Evolutionary conservation across 2,888 invertebrate genomes (phyloP), one percentile per base, ranked within the genome.

Genomic region (Drosophila subsilvestris): DNA sequence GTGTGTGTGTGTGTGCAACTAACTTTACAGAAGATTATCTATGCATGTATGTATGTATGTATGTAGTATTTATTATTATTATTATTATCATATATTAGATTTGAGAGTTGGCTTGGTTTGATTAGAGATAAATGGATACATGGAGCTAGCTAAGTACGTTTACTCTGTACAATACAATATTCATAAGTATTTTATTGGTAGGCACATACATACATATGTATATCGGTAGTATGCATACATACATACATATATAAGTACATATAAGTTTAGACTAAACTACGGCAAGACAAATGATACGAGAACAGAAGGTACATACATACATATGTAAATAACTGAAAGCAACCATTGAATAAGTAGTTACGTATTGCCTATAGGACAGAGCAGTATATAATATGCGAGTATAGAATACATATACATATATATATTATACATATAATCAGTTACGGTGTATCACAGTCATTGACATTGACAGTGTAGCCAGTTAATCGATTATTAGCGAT

Each of bases 101-200:
- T 60, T 45, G 22, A 32, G 32, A 32, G 32, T 32, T 32, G 32
- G 32, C 29, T 56, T 50, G 49, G 25, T 53, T 63, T 72, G 63
- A 63, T 65, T 71, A 68, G 53, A 76, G 68, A 55, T 80, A 70
- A 73, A 65, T 61, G 58, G 47, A 51, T 58, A 61, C 66, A 51
- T 65, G 79, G 68, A 74, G 80, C 76, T 84, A 84, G 69, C 74
- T 81, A 84, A 55, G 67, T 37, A 37, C 27, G 27, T 27, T 9
- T 86, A 79, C 78, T 81, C 63, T 71, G 70, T 84, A 86, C 69
- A 70, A 70, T 74, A 73, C 73, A 65, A 74, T 72, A 84, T 62
- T 73, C 67, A 79, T 60, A 68, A 53, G 49, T 63, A n/a, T n/a
- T n/a, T n/a, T n/a, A n/a, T 59, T 74, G 57, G 49, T 65, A n/a